These are phyloP conservation scores for Torymus tubicola DNA, from an alignment of 2,888 invertebrate genomes.

Conservation along the genomic window DNA sequence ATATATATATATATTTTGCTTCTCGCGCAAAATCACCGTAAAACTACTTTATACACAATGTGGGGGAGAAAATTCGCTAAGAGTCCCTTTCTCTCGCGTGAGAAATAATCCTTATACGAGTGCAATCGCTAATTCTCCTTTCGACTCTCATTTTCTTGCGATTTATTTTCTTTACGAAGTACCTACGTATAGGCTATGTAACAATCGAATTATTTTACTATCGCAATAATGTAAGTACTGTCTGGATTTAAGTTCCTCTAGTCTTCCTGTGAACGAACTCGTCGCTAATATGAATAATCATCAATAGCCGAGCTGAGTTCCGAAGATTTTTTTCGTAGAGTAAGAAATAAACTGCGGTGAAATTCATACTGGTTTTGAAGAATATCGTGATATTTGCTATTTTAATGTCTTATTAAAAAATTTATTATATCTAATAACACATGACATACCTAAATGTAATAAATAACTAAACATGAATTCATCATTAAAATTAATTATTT, in stretches of 20 bases:
- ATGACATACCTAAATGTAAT: slow-evolving; percentile 43
- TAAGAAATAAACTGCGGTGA: slow-evolving; percentile 28
- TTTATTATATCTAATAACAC: slow-evolving; percentile 26
- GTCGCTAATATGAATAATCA: background rate
- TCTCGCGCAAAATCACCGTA: slow-evolving; percentile 27
- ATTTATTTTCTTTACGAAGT: slow-evolving; percentile 8
- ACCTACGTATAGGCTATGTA: slow-evolving; percentile 44
- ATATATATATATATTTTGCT: background rate
- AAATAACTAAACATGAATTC: slow-evolving; percentile 39
- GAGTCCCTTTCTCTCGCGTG: slow-evolving; percentile 2
- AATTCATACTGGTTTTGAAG: slow-evolving; percentile 11
- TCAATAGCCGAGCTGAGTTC: slow-evolving; percentile 17
- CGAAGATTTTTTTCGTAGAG: background rate
- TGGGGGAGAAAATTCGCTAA: slow-evolving; percentile 30
- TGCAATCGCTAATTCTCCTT: slow-evolving; percentile 25
- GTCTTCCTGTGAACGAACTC: slow-evolving; percentile 11
- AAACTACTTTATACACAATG: slow-evolving; percentile 46
- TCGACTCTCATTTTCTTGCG: slow-evolving; percentile 2
- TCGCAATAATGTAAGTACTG: slow-evolving; percentile 51
- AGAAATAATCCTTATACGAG: slow-evolving; percentile 25
- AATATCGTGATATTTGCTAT: slow-evolving; percentile 14
- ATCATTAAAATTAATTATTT: slow-evolving; percentile 31
- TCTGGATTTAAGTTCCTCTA: slow-evolving; percentile 9
- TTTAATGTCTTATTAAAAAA: slow-evolving; percentile 18
- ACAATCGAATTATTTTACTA: slow-evolving; percentile 45